Evolutionary conservation across 2,797 vertebrate genomes (phyloP), one percentile per base, ranked within the genome.

Genomic region (Staurois parvus): DNA sequence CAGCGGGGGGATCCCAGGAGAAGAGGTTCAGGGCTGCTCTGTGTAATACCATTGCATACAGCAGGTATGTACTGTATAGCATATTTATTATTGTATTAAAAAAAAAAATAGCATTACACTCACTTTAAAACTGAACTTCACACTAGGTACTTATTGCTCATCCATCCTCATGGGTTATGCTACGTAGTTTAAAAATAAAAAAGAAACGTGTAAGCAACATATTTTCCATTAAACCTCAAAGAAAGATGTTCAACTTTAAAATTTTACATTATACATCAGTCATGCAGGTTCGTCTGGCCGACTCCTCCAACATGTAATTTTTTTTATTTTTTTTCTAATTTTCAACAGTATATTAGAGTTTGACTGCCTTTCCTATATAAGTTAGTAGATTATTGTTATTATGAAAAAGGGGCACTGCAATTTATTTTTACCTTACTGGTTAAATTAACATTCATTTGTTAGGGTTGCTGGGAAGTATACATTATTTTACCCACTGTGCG

Each of bases 391-490:
- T 79, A 88, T 92, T 92, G 91, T 93, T 92, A 92, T 92, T 92
- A 85, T 91, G 91, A 84, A 91, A 92, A 72, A 72, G 92, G 93
- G 90, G 92, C 0, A 15, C 89, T 86, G 90, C 91, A 69, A 68
- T 76, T 76, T 76, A 70, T 81, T 88, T 89, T 91, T 92, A 90
- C 91, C 94, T 95, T 92, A 92, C 91, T 92, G 92, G 92, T 95
- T 94, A 94, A 95, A 94, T 93, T 93, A 94, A 92, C 91, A 92
- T 92, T 93, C 88, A 83, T 83, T 93, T 93, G 90, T 91, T 91
- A 91, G 88, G 89, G 88, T 91, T 90, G 88, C 92, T 91, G 89
- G 91, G 90, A 90, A 92, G 91, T 90, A 92, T 91, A 92, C 84
- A 93, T 92, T 93, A 94, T 94, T 94, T 94, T 88, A 91, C 93